Percentiles rank a stretch among this genome's conserved stretches.
These are phyloP conservation scores for Tyrophagus putrescentiae DNA, from an alignment of 1,140 invertebrate species.

Conservation along the genomic window DNA sequence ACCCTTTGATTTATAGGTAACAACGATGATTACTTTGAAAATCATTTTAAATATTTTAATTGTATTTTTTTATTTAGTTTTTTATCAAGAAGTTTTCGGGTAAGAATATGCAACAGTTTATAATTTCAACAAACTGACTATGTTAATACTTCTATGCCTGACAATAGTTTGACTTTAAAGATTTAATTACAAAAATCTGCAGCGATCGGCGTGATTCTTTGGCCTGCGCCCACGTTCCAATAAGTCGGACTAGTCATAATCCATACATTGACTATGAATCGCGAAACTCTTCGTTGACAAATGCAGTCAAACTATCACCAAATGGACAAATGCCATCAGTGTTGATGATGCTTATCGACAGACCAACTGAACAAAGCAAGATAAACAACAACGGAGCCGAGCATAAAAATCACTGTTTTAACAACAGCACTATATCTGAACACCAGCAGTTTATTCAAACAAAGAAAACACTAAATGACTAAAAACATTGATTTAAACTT, in stretches of 20 bases:
- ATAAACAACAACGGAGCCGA: not conserved
- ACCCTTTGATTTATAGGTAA: slow-evolving; percentile 75
- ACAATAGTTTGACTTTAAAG: slow-evolving; percentile 5
- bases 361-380: not conserved
- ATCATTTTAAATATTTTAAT: too few species aligned
- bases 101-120: too few species aligned
- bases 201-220: not conserved
- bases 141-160: too few species aligned
- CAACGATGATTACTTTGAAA: too few species aligned
- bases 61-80: too few species aligned
- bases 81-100: slow-evolving; percentile 14
- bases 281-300: slow-evolving; percentile 1
- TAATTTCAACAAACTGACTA: too few species aligned
- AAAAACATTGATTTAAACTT: too few species aligned
- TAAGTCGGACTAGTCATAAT: not conserved
- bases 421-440: too few species aligned
- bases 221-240: not conserved
- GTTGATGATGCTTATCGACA: slow-evolving; percentile 7
- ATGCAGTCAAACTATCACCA: not conserved
- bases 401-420: too few species aligned
- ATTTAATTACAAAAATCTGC: not conserved
- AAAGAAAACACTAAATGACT: too few species aligned
- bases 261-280: slow-evolving; percentile 4
- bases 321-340: slow-evolving; percentile 7
- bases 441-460: too few species aligned